Base-by-base conservation (phyloP, 2,888 invertebrate species). In the Pachliopta kotzebuea region DNA sequence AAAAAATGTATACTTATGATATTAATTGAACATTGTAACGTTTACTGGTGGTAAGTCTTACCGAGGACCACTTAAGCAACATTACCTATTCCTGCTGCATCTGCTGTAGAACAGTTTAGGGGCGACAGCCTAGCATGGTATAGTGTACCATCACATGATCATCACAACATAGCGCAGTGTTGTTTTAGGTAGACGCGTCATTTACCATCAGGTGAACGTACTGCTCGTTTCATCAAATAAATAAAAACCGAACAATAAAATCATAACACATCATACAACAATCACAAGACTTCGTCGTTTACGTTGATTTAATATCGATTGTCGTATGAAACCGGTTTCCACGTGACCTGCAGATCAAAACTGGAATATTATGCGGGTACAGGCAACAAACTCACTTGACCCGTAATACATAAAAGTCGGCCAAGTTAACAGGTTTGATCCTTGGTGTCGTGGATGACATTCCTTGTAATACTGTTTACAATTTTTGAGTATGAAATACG, bases 281-380 rank as follows among this genome's bases (percentile, higher is more conserved):
- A 76, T 75, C 58, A 68, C 68, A 61, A 61, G 56, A 62, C 14
- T 74, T 79, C 75, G 70, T 74, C 75, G 67, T 69, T 71, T 68
- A 71, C 65, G 72, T 60, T 81, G 86, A 88, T 88, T 87, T 88
- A 88, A 79, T 79, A 76, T 77, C 84, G 81, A 88, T 87, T 90
- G 89, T 89, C 72, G 69, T 66, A 74, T 72, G 65, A 64, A 77
- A 84, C 83, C 78, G 80, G 85, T 79, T 74, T 66, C 37, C 42
- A 49, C 74, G 67, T 72, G 79, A 82, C 80, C 79, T 79, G 81
- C 68, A 72, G 71, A 76, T 80, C 79, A 76, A 72, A 78, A 81
- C 82, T 83, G 81, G 80, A 78, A 82, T 82, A 85, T 86, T 83
- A 84, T 85, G 83, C 81, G 81, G 81, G 84, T 82, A 81, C 81